phyloP scores from a whole-genome alignment of 2,113 vertebrate genomes.

The Strigops habroptila region DNA sequence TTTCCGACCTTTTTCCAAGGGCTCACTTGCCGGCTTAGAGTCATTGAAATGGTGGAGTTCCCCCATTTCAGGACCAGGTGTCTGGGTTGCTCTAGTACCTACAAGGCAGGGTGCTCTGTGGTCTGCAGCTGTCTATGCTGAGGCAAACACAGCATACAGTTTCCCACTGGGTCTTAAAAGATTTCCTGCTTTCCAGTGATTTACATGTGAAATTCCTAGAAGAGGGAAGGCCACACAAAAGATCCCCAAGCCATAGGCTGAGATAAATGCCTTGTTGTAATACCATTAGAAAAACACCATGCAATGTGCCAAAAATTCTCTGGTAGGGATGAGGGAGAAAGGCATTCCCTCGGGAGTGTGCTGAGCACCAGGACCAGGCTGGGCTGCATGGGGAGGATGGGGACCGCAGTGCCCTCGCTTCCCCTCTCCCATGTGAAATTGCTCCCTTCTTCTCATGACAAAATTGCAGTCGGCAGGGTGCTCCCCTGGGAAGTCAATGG shows the following conservation, averaged over 20 bases:
- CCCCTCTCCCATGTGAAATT: background rate
- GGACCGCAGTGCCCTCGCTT: background rate
- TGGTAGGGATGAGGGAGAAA: background rate
- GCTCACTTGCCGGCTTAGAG: background rate
- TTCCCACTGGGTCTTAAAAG: background rate
- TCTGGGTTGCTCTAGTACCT: background rate
- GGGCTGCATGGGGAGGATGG: fast-evolving
- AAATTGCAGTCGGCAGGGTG: background rate
- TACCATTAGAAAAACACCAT: background rate
- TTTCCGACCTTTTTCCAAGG: background rate
- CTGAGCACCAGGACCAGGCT: background rate
- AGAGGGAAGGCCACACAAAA: background rate
- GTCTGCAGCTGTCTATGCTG: background rate
- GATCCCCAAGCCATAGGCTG: background rate
- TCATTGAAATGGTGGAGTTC: background rate
- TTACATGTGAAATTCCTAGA: constrained; percentile 16
- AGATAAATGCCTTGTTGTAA: background rate
- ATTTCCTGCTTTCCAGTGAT: constrained; percentile 8
- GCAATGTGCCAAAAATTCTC: background rate
- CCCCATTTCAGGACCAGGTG: background rate
- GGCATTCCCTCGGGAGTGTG: background rate
- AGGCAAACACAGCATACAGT: background rate
- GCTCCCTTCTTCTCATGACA: fast-evolving
- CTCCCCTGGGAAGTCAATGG: background rate
- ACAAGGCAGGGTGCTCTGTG: background rate